Conservation (phyloP, 2,797 vertebrate species). For the Rachycentron canadum region DNA sequence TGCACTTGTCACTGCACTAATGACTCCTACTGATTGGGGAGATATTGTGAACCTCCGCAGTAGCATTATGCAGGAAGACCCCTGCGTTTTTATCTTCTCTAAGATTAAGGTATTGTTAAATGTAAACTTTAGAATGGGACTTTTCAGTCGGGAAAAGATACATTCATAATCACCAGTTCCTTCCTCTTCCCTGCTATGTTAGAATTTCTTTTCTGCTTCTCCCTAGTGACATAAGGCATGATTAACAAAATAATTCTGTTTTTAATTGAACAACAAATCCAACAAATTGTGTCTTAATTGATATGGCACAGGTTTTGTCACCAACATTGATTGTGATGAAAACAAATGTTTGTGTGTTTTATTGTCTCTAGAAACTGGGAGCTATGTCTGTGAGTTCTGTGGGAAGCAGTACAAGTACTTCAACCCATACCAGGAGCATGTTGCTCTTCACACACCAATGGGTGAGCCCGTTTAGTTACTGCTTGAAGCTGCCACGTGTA, state of each 20-base stretch:
- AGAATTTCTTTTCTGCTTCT: slow-evolving; percentile 43
- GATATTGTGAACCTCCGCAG: slow-evolving; percentile 32
- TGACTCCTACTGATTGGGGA: slow-evolving; percentile 53
- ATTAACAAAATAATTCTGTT: slow-evolving; percentile 34
- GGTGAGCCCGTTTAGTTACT: slow-evolving; percentile 86
- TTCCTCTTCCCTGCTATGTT: slow-evolving; percentile 28
- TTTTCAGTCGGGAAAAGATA: slow-evolving; percentile 11
- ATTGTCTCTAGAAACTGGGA: slow-evolving; percentile 92
- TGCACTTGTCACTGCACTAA: slow-evolving; percentile 72
- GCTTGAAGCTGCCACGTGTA: not conserved
- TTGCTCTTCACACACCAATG: slow-evolving; percentile 96
- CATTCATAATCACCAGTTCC: slow-evolving; percentile 33
- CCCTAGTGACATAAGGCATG: slow-evolving; percentile 18
- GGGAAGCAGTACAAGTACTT: slow-evolving; percentile 99
- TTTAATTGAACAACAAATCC: slow-evolving; percentile 39
- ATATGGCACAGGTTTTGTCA: slow-evolving; percentile 23
- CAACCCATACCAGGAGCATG: slow-evolving; percentile 99
- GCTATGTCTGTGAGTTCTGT: slow-evolving; percentile 97
- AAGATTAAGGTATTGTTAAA: slow-evolving; percentile 42
- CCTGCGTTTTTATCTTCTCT: slow-evolving; percentile 29
- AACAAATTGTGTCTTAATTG: slow-evolving; percentile 31
- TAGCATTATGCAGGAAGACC: slow-evolving; percentile 27
- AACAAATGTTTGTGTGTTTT: slow-evolving; percentile 51
- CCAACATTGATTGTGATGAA: slow-evolving; percentile 4
- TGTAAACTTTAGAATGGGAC: not conserved